Conservation (phyloP, 2,113 vertebrate species). For the Rhizomys pruinosus region DNA sequence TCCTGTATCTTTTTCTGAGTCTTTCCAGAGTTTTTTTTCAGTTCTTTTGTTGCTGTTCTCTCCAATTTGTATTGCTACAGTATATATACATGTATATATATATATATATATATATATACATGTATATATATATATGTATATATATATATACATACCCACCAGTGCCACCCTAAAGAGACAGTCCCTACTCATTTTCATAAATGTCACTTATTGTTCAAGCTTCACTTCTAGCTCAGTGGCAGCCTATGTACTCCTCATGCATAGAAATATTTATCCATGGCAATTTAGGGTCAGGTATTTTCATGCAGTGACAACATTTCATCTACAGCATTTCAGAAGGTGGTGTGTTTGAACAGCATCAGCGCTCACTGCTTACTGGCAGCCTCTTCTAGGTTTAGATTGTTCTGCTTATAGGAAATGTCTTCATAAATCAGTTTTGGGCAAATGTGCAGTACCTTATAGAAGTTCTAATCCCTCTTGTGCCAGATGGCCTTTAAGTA, state of each 20-base stretch:
- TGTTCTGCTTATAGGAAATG: neutral
- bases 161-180: neutral
- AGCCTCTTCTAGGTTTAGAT: neutral
- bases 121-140: too few relatives aligned
- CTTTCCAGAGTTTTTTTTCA: too few relatives aligned
- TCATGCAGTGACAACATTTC: neutral
- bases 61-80: too few relatives aligned
- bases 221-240: neutral
- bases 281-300: neutral
- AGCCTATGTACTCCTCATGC: neutral
- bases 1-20: too few relatives aligned
- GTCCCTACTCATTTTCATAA: constrained; percentile 20
- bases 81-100: too few relatives aligned
- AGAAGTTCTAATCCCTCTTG: neutral
- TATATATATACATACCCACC: too few relatives aligned
- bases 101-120: too few relatives aligned
- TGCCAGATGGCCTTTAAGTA: neutral
- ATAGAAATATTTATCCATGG: neutral
- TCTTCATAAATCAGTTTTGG: constrained; percentile 7
- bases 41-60: too few relatives aligned
- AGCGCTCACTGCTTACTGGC: neutral
- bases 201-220: neutral
- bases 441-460: neutral
- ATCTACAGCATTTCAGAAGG: neutral
- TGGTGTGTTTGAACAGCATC: neutral